Evolutionary conservation across 23 tunicate genomes (phyloP).

Genomic region (Halocynthia aurantium): DNA sequence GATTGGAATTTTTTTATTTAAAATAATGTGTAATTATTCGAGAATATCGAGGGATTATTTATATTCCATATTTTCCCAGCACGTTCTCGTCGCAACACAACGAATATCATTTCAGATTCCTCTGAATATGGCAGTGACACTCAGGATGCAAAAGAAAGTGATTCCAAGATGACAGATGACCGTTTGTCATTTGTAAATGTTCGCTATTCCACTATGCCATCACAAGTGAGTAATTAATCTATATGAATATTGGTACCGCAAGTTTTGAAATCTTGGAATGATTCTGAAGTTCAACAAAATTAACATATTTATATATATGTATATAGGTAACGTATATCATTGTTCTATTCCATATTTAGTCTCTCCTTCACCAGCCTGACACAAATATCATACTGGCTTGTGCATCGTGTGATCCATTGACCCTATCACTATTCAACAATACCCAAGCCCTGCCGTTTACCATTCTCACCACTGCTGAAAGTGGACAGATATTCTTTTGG

Average conservation of each 20-base stretch:
- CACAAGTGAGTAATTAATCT: too few relatives aligned
- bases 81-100: neutral
- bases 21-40: too few relatives aligned
- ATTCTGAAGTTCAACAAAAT: too few relatives aligned
- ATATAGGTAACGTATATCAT: neutral
- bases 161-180: neutral
- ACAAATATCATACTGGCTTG: conserved; percentile 1
- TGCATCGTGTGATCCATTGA: conserved; percentile 13
- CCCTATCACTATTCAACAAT: neutral
- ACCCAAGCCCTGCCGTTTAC: conserved; percentile 25
- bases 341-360: neutral
- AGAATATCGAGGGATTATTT: too few relatives aligned
- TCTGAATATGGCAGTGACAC: conserved; percentile 56
- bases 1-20: too few relatives aligned
- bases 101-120: conserved; percentile 30
- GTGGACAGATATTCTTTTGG: conserved; percentile 67
- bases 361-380: neutral
- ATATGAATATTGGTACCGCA: too few relatives aligned
- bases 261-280: too few relatives aligned
- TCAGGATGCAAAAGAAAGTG: conserved; percentile 11
- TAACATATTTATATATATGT: too few relatives aligned
- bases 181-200: conserved; percentile 16
- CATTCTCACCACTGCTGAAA: conserved; percentile 35
- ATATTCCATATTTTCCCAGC: neutral
- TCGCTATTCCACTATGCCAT: too few relatives aligned